A percentile compares a stretch with the other conserved stretches of the same genome.
Conservation (phyloP, 2,888 invertebrate species). For the Amphipyra berbera region DNA sequence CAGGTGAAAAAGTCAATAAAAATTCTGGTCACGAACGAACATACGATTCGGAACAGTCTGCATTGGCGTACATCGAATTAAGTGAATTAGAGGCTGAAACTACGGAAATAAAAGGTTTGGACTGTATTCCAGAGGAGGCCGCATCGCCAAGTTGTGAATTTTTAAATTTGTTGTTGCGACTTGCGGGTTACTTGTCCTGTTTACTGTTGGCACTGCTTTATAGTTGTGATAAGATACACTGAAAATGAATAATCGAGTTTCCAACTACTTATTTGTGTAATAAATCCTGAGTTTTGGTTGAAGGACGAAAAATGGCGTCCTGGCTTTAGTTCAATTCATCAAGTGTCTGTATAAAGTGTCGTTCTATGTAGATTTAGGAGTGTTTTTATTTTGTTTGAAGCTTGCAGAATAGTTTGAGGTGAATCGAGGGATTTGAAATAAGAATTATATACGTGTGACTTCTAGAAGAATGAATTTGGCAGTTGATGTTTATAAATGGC, state of each 20-base stretch:
- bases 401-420: conserved; percentile 17
- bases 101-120: conserved; percentile 54
- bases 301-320: conserved; percentile 24
- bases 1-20: conserved; percentile 57
- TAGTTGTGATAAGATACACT: conserved; percentile 49
- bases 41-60: conserved; percentile 55
- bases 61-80: conserved; percentile 66
- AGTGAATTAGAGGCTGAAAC: conserved; percentile 60
- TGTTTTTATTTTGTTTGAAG: conserved; percentile 43
- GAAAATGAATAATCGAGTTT: conserved; percentile 58
- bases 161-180: conserved; percentile 56
- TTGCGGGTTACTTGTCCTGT: conserved; percentile 21
- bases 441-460: background rate
- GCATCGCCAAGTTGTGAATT: conserved; percentile 55
- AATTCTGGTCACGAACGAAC: conserved; percentile 56
- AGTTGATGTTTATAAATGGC: background rate
- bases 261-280: conserved; percentile 38
- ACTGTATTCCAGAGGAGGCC: conserved; percentile 39
- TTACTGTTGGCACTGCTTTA: conserved; percentile 33
- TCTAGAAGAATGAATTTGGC: background rate
- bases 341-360: conserved; percentile 36
- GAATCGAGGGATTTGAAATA: conserved; percentile 4
- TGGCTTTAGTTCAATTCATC: conserved; percentile 42
- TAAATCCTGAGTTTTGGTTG: conserved; percentile 40
- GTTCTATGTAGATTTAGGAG: conserved; percentile 47